A percentile compares a stretch with the other conserved stretches of the same genome.
These are phyloP conservation scores for Condylura cristata DNA, from an alignment of 2,113 vertebrate genomes.

Conservation along the genomic window DNA sequence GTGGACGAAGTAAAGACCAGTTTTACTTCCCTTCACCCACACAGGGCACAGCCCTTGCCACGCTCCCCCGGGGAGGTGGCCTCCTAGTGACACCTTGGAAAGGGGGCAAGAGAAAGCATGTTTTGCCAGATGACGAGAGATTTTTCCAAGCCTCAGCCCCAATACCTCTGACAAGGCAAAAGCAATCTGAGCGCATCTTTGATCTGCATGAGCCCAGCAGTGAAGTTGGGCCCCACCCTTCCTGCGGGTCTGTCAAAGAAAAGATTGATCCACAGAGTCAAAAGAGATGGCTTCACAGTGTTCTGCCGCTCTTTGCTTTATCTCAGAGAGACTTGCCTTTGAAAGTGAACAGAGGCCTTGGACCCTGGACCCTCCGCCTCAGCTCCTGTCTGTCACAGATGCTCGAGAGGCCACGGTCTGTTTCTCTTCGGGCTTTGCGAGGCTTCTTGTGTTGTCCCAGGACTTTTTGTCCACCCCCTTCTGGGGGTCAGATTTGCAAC, in stretches of 20 bases:
- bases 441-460: not conserved
- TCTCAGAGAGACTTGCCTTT: not conserved
- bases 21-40: not conserved
- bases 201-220: not conserved
- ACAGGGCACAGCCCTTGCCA: not conserved
- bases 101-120: not conserved
- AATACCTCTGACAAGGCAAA: not conserved
- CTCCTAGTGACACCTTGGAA: not conserved
- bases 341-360: not conserved
- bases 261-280: not conserved
- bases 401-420: too few relatives aligned
- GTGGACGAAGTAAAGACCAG: not conserved
- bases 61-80: not conserved
- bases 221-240: not conserved
- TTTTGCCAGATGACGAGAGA: not conserved
- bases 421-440: not conserved
- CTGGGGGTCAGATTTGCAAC: not conserved
- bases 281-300: not conserved
- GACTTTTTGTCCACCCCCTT: not conserved
- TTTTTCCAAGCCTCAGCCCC: not conserved
- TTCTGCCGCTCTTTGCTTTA: not conserved
- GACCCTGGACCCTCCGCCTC: accelerated
- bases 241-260: not conserved
- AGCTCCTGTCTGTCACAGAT: accelerated
- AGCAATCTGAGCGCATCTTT: not conserved